These are phyloP conservation scores for Vollenhovia emeryi DNA, from an alignment of 1,140 invertebrate genomes.

Conservation along the genomic window DNA sequence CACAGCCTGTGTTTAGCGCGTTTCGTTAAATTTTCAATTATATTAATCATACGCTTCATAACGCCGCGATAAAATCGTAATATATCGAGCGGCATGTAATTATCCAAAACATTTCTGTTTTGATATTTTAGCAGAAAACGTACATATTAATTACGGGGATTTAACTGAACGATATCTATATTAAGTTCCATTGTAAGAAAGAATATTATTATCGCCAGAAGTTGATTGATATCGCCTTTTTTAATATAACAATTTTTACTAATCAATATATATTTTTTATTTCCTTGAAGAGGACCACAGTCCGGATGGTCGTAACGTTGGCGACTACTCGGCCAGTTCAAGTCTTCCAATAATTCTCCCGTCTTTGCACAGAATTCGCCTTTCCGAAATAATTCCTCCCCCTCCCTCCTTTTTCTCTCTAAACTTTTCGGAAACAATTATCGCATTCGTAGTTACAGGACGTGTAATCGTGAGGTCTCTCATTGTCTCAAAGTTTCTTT, in stretches of 20 bases:
- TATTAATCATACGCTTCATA: conserved; percentile 45
- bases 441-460: neutral
- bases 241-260: too few species aligned
- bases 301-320: too few species aligned
- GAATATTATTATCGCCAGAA: too few species aligned
- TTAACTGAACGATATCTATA: neutral
- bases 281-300: too few species aligned
- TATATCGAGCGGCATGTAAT: neutral
- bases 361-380: neutral
- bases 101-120: conserved; percentile 25
- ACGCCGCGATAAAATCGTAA: conserved; percentile 3
- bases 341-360: too few species aligned
- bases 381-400: neutral
- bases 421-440: neutral
- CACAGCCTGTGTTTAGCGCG: neutral
- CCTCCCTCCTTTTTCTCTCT: too few species aligned
- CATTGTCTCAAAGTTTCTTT: neutral
- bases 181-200: neutral
- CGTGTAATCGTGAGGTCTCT: neutral
- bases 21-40: conserved; percentile 34
- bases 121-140: neutral
- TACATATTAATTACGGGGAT: conserved; percentile 38
- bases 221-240: too few species aligned
- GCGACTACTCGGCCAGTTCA: too few species aligned
- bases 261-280: too few species aligned